Evolutionary conservation across 2,113 vertebrate species (phyloP).

Genomic region (Ptychochromis oligacanthus): DNA sequence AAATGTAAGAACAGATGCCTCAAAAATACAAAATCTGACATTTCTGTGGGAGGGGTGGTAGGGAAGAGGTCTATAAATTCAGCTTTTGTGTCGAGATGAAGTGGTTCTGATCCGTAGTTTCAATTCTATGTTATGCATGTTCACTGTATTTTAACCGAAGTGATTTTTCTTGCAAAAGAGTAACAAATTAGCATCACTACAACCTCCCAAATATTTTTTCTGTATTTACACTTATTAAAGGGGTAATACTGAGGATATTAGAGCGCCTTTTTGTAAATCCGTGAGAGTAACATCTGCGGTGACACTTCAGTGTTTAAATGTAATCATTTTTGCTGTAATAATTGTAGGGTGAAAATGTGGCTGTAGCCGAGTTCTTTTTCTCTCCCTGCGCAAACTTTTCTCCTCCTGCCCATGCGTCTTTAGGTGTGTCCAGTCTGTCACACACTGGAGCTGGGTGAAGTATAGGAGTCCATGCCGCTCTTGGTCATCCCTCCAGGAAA

Average conservation of each 20-base stretch:
- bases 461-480: conserved; percentile 87
- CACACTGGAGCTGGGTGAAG: conserved; percentile 77
- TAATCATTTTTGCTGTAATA: background rate
- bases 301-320: background rate
- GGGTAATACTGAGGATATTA: background rate
- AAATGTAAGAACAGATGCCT: background rate
- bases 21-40: background rate
- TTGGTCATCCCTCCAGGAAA: conserved; percentile 91
- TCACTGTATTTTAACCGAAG: background rate
- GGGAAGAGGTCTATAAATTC: background rate
- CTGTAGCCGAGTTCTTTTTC: background rate
- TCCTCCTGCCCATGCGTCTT: background rate
- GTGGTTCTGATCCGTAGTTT: background rate
- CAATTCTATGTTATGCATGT: background rate
- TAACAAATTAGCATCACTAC: background rate
- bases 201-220: background rate
- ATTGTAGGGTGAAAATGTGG: background rate
- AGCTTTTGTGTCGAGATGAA: background rate
- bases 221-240: background rate
- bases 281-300: background rate
- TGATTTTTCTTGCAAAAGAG: background rate
- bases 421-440: background rate
- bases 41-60: background rate
- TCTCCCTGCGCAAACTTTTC: conserved; percentile 11
- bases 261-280: background rate